Base-by-base conservation (phyloP, 2,888 invertebrate species). In the Cyrtodaria siliqua region DNA sequence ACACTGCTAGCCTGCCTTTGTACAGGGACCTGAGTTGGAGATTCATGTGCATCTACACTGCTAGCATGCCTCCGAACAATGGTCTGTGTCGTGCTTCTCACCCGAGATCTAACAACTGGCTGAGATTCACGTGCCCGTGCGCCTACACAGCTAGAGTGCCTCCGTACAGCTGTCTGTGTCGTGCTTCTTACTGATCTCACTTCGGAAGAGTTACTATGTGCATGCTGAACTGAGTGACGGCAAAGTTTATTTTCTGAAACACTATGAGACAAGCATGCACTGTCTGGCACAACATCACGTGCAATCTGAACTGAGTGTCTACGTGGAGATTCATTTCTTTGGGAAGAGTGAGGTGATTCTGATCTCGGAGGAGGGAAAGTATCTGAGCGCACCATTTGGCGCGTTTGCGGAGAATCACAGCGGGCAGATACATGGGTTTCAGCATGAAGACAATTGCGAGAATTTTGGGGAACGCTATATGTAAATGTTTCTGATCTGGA, bases 401-500 rank as follows among this genome's bases (percentile, higher is more conserved):
- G 64, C 23, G 73, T 73, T 18, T 69, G 66, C 1, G 75, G 81
- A 18, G 78, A 81, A 59, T 75, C 72, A 69, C 72, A 69, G 24
- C 78, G 71, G 4, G 81, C 44, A 44, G 71, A 38, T 29, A 80
- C 44, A 64, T 70, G 61, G 18, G 64, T 52, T 26, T 77, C 73
- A 55, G 67, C 59, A 26, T 49, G 73, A 47, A 61, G 44, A 70
- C 70, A 66, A 33, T 64, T 69, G 27, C 57, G 69, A 18, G 76
- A 47, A 26, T 57, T 73, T 23, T 61, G 61, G n/a, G 80, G 74
- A 50, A 74, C 63, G 63, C 71, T 80, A 53, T 62, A 75, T 0
- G 77, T 74, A 55, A 81, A 81, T 50, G 81, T 81, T 61, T 81
- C 75, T 59, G 81, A 81, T 38, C 81, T 59, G 14, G 71, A 71